These are phyloP conservation scores for Hoplodrina blanda DNA, from an alignment of 2,888 invertebrate species.

Conservation along the genomic window DNA sequence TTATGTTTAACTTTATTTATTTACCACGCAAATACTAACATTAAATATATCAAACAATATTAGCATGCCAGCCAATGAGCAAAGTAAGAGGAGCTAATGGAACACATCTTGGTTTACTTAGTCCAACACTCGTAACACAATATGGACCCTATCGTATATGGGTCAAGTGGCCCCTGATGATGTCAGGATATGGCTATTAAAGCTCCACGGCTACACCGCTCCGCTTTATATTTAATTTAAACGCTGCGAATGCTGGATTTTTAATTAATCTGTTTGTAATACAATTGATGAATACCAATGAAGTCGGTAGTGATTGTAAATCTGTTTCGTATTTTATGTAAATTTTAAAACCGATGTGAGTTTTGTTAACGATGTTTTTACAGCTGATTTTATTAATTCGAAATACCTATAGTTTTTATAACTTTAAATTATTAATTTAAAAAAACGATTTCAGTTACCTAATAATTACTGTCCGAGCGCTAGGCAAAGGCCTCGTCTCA, in stretches of 20 bases:
- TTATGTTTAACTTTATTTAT: neutral
- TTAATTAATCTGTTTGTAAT: slow-evolving; percentile 46
- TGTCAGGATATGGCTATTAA: slow-evolving; percentile 69
- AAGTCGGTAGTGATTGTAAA: slow-evolving; percentile 28
- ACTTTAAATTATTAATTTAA: too few species aligned
- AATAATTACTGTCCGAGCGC: too few species aligned
- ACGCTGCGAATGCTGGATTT: slow-evolving; percentile 30
- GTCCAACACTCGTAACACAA: slow-evolving; percentile 75
- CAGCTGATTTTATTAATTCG: neutral
- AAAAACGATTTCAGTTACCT: too few species aligned
- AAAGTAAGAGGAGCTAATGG: slow-evolving; percentile 76
- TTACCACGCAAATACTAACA: slow-evolving; percentile 26
- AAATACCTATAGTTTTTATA: too few species aligned
- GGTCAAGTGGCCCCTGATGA: slow-evolving; percentile 76
- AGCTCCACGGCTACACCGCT: slow-evolving; percentile 40
- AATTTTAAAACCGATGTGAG: slow-evolving; percentile 20
- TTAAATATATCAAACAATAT: slow-evolving; percentile 62
- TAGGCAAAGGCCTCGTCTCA: too few species aligned
- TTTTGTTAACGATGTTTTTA: slow-evolving; percentile 24
- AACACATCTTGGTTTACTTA: slow-evolving; percentile 73
- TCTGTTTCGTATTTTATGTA: slow-evolving; percentile 15
- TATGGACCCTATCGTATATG: slow-evolving; percentile 72
- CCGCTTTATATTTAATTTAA: slow-evolving; percentile 54
- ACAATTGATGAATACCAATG: slow-evolving; percentile 34
- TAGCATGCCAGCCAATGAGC: slow-evolving; percentile 63